These are phyloP conservation scores for Diploscapter pachys DNA, from an alignment of 1,140 invertebrate genomes.

Conservation along the genomic window DNA sequence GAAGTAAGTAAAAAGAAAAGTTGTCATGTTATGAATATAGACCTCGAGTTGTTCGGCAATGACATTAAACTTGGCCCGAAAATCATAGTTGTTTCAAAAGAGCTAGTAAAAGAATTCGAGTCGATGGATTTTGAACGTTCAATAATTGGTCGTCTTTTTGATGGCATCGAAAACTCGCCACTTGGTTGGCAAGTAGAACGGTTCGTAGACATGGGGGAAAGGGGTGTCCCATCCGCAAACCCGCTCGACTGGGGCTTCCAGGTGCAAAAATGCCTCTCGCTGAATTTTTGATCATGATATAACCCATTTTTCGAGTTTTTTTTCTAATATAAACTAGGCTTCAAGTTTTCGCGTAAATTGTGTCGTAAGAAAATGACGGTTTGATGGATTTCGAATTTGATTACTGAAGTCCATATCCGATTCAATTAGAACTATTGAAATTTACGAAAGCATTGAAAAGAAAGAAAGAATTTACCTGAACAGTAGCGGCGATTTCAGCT, in stretches of 20 bases:
- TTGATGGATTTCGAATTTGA: neutral
- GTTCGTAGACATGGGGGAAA: slow-evolving; percentile 91
- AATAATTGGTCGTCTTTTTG: slow-evolving; percentile 74
- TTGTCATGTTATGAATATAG: no score
- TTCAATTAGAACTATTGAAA: neutral
- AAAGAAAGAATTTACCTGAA: slow-evolving; percentile 60
- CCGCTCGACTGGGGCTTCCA: slow-evolving; percentile 85
- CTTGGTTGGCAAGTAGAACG: slow-evolving; percentile 89
- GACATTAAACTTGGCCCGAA: no score
- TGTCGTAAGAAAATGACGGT: no score
- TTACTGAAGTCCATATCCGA: neutral
- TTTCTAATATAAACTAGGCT: no score
- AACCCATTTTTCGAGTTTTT: neutral
- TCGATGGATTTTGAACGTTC: neutral
- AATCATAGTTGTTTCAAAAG: no score
- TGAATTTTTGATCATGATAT: slow-evolving; percentile 62
- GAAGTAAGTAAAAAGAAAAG: neutral
- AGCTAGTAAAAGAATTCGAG: no score
- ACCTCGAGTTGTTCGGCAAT: no score
- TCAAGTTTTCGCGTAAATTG: no score
- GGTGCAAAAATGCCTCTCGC: slow-evolving; percentile 87
- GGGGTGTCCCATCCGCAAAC: slow-evolving; percentile 96
- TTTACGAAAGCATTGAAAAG: neutral
- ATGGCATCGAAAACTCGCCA: slow-evolving; percentile 83
- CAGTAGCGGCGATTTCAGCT: slow-evolving; percentile 85